A percentile compares a stretch with the other conserved stretches of the same genome.
These are phyloP conservation scores for Pasiphila rectangulata DNA, from an alignment of 2,888 invertebrate species.

Conservation along the genomic window DNA sequence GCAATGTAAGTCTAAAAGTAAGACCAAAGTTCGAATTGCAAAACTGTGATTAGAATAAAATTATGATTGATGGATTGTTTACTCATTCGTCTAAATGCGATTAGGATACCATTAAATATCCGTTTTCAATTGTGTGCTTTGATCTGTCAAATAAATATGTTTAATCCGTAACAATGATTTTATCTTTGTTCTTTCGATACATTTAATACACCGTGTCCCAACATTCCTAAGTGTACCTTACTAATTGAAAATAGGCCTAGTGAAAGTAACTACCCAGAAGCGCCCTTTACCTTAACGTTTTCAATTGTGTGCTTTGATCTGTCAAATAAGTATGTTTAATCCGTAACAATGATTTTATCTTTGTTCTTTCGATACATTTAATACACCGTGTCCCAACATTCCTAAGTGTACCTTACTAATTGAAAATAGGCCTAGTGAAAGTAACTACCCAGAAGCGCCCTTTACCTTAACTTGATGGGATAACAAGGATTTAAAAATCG, in stretches of 20 bases:
- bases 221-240: too few species aligned
- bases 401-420: too few species aligned
- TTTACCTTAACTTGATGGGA: too few species aligned
- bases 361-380: not conserved
- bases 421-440: too few species aligned
- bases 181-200: not conserved
- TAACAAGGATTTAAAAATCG: too few species aligned
- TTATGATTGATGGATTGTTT: slow-evolving; percentile 55
- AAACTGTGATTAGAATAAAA: too few species aligned
- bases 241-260: too few species aligned
- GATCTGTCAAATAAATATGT: slow-evolving; percentile 32
- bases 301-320: slow-evolving; percentile 36
- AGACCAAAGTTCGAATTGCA: slow-evolving; percentile 35
- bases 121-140: slow-evolving; percentile 42
- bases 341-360: not conserved
- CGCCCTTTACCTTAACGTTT: too few species aligned
- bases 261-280: too few species aligned
- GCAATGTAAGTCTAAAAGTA: slow-evolving; percentile 32
- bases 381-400: too few species aligned
- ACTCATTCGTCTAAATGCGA: slow-evolving; percentile 46
- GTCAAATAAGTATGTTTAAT: slow-evolving; percentile 32
- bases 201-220: too few species aligned
- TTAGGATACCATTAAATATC: slow-evolving; percentile 45
- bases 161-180: slow-evolving; percentile 1
- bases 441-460: too few species aligned